Percentiles rank a stretch among this genome's conserved stretches.
phyloP scores from a whole-genome alignment of 2,113 vertebrate genomes.

The Apodemus speciosus region DNA sequence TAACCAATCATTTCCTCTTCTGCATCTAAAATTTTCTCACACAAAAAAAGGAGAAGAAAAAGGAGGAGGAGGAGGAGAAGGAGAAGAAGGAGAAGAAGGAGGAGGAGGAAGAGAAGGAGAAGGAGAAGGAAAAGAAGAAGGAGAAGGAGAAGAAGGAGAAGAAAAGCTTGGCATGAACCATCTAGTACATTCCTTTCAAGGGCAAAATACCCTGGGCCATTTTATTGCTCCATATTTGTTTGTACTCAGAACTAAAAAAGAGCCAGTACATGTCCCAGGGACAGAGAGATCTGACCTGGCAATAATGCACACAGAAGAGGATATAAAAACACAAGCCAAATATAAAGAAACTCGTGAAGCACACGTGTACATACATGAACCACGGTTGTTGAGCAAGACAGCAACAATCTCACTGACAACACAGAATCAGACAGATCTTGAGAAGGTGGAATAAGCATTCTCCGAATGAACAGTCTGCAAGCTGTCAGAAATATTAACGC shows the following conservation, averaged over 20 bases:
- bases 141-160: too few species aligned
- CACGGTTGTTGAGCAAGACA: background rate
- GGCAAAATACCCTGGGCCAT: conserved; percentile 16
- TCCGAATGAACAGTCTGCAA: background rate
- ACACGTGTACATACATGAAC: background rate
- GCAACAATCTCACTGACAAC: background rate
- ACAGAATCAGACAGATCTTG: background rate
- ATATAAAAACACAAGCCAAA: background rate
- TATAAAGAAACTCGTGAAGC: background rate
- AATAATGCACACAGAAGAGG: background rate
- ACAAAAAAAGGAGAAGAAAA: too few species aligned
- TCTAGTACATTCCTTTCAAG: background rate
- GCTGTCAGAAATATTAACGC: conserved; percentile 5
- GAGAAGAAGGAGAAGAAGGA: too few species aligned
- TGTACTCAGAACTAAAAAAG: conserved; percentile 28
- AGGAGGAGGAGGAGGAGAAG: too few species aligned
- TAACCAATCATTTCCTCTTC: background rate
- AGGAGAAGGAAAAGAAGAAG: too few species aligned
- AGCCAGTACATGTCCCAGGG: background rate
- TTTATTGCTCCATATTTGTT: conserved; percentile 43
- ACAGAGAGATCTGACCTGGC: background rate
- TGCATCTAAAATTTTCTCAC: background rate
- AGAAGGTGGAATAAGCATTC: background rate
- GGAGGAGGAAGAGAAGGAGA: too few species aligned
- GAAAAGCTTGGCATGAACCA: conserved; percentile 13